Conservation (phyloP, 2,797 vertebrate genomes). For the Sparus aurata region DNA sequence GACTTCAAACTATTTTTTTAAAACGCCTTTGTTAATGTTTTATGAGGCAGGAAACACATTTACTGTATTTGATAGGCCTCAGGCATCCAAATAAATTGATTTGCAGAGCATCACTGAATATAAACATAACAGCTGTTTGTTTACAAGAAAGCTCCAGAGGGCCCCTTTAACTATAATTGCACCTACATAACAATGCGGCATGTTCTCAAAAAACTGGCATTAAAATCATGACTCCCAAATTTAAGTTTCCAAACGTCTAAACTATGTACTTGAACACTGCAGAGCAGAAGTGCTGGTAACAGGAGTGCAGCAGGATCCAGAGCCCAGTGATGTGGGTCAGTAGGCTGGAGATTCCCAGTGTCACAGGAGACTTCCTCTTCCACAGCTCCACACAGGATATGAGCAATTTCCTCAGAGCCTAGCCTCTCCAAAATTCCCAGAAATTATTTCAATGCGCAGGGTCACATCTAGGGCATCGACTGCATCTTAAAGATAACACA, state of each 20-base stretch:
- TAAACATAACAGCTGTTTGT: conserved; percentile 18
- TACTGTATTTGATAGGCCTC: background rate
- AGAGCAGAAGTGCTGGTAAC: background rate
- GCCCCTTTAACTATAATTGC: background rate
- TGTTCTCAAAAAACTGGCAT: background rate
- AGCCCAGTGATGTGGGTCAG: conserved; percentile 76
- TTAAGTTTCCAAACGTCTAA: background rate
- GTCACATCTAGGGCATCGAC: conserved; percentile 54
- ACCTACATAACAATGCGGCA: background rate
- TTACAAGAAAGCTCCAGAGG: background rate
- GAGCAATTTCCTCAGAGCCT: conserved; percentile 75
- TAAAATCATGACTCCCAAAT: background rate
- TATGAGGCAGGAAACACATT: background rate
- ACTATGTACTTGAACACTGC: background rate
- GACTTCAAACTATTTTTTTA: too few relatives aligned
- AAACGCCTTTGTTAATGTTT: background rate
- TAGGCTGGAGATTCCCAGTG: conserved; percentile 72
- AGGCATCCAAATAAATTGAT: background rate
- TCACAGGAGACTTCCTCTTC: conserved; percentile 78
- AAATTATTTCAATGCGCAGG: conserved; percentile 49
- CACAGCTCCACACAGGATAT: conserved; percentile 78
- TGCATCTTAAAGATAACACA: conserved; percentile 29
- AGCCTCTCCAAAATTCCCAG: conserved; percentile 59
- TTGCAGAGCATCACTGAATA: background rate
- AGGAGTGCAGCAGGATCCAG: conserved; percentile 26